Conservation (phyloP, 2,113 vertebrate species). For the Coptodon rendalli region DNA sequence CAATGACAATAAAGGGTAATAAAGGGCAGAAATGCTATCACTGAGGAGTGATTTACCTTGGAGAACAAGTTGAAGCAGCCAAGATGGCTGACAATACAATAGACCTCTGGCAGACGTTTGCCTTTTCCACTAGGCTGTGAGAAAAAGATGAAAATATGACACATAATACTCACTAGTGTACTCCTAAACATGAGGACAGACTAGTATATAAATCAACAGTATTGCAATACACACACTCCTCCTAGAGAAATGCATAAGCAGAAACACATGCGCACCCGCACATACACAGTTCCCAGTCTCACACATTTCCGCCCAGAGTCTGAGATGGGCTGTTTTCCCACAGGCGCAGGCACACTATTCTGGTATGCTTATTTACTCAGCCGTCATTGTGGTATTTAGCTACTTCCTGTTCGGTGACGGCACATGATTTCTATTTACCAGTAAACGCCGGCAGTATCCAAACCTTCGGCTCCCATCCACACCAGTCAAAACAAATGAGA, state of each 20-base stretch:
- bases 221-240: not conserved
- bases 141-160: not conserved
- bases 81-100: slow-evolving; percentile 89
- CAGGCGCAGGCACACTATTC: slow-evolving; percentile 52
- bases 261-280: not conserved
- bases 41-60: slow-evolving; percentile 69
- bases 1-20: not conserved
- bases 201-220: not conserved
- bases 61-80: slow-evolving; percentile 92
- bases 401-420: slow-evolving; percentile 53
- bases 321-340: slow-evolving; percentile 58
- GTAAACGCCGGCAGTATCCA: slow-evolving; percentile 86
- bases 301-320: slow-evolving; percentile 53
- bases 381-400: slow-evolving; percentile 55
- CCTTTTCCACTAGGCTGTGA: slow-evolving; percentile 83
- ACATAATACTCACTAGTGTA: not conserved
- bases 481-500: slow-evolving; percentile 89
- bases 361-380: slow-evolving; percentile 63
- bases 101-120: slow-evolving; percentile 86
- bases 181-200: not conserved
- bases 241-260: not conserved
- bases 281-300: slow-evolving; percentile 45
- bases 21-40: not conserved
- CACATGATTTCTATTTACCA: slow-evolving; percentile 77
- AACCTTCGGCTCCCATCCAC: slow-evolving; percentile 88